Base-by-base conservation (phyloP, 1,140 invertebrate genomes). In the Sweltsa coloradensis region DNA sequence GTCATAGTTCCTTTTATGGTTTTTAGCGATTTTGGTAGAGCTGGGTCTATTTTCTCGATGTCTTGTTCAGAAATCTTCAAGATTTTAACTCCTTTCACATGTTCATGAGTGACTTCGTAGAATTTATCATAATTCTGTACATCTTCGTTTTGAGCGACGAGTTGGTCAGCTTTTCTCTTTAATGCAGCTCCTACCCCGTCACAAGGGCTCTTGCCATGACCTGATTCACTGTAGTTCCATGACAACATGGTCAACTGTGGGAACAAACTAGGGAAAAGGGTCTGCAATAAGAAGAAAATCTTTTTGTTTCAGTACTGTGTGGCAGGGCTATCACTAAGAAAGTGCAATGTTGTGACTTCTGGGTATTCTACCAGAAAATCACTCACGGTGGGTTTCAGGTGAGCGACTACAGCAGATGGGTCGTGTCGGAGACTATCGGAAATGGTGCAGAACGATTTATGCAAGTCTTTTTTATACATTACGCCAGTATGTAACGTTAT, bases 111-210 rank as follows among this genome's bases (percentile, higher is more conserved):
- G n/a, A n/a, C n/a, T n/a, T n/a, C n/a, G n/a, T n/a, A n/a, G n/a
- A n/a, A n/a, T n/a, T n/a, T n/a, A n/a, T n/a, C n/a, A n/a, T n/a
- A n/a, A n/a, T n/a, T n/a, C n/a, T n/a, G n/a, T n/a, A n/a, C n/a
- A n/a, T n/a, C n/a, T n/a, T n/a, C n/a, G n/a, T n/a, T n/a, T n/a
- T n/a, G n/a, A n/a, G n/a, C n/a, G n/a, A n/a, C n/a, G n/a, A n/a
- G n/a, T n/a, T 16, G 14, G 34, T 62, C 53, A 24, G 60, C 58
- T 22, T 53, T 59, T 59, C 60, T 55, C 53, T 71, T 70, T 25
- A 67, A 53, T 27, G 53, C 49, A 5, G 58, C 66, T 24, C 67
- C 67, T 31, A 69, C 54, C 5, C 57, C 60, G 52, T 64, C 57
- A 9, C 58, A 56, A 9, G 55, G 54, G 0, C 61, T 61, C 49